phyloP scores from a whole-genome alignment of 2,113 vertebrate genomes.

The Leucosticte australis region DNA sequence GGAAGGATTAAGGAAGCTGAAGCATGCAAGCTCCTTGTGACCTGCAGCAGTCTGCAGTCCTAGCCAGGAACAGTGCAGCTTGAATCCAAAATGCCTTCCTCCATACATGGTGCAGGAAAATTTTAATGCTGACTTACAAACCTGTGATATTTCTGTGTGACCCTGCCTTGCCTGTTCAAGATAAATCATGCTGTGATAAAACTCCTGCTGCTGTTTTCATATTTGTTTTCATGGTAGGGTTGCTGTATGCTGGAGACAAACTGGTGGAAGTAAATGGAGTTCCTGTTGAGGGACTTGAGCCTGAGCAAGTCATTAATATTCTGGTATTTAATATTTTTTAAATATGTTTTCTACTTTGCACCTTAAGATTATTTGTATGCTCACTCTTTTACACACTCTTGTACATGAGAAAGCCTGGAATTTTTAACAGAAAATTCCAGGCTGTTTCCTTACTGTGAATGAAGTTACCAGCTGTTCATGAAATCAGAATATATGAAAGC shows the following conservation, averaged over 20 bases:
- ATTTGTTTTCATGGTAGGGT: slow-evolving; percentile 69
- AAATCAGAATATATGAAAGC: not conserved
- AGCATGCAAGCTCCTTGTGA: not conserved
- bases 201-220: not conserved
- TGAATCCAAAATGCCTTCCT: not conserved
- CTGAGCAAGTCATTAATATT: slow-evolving; percentile 93
- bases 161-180: not conserved
- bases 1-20: not conserved
- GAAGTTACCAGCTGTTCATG: not conserved
- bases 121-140: not conserved
- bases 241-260: slow-evolving; percentile 93
- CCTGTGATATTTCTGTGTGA: not conserved
- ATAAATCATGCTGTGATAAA: not conserved
- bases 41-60: not conserved
- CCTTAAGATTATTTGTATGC: not conserved
- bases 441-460: not conserved
- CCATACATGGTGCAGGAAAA: not conserved
- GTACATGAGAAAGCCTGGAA: not conserved
- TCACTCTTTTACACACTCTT: not conserved
- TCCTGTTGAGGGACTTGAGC: slow-evolving; percentile 89
- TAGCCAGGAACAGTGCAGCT: not conserved
- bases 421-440: not conserved
- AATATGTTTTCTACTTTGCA: not conserved
- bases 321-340: slow-evolving; percentile 75
- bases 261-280: slow-evolving; percentile 93